phyloP scores from a whole-genome alignment of 2,888 invertebrate genomes.

The Azorinus chamasolen region DNA sequence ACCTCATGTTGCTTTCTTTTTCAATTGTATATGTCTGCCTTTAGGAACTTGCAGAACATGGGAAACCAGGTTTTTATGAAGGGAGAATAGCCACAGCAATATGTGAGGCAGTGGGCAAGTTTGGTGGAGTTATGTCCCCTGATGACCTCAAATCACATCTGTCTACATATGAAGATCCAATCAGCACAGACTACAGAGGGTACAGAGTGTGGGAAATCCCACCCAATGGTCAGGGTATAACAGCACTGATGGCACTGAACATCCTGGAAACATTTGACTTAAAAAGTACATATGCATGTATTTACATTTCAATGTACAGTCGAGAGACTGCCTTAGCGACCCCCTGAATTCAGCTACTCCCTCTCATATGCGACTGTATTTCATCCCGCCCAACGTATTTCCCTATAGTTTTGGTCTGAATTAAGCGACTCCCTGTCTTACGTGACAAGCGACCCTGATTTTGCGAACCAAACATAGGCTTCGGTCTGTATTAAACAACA shows the following conservation, averaged over 20 bases:
- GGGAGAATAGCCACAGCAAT: slow-evolving; percentile 82
- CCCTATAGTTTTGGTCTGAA: too few relatives aligned
- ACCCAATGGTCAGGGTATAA: slow-evolving; percentile 86
- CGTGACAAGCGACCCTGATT: too few relatives aligned
- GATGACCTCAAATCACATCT: slow-evolving; percentile 82
- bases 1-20: too few relatives aligned
- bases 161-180: slow-evolving; percentile 78
- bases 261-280: slow-evolving; percentile 85
- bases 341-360: too few relatives aligned
- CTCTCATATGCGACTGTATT: too few relatives aligned
- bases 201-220: slow-evolving; percentile 85
- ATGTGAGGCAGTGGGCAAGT: slow-evolving; percentile 76
- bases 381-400: too few relatives aligned
- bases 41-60: slow-evolving; percentile 76
- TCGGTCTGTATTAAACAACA: too few relatives aligned
- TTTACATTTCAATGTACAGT: too few relatives aligned
- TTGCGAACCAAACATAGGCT: too few relatives aligned
- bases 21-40: background rate
- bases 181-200: slow-evolving; percentile 80
- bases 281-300: slow-evolving; percentile 67
- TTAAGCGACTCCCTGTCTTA: too few relatives aligned
- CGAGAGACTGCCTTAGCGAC: too few relatives aligned
- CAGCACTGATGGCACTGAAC: slow-evolving; percentile 85
- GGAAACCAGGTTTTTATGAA: slow-evolving; percentile 82
- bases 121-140: slow-evolving; percentile 81